Evolutionary conservation across 1,140 invertebrate genomes (phyloP), one percentile per base, ranked within the genome.

Genomic region (Cryptotermes secundus): DNA sequence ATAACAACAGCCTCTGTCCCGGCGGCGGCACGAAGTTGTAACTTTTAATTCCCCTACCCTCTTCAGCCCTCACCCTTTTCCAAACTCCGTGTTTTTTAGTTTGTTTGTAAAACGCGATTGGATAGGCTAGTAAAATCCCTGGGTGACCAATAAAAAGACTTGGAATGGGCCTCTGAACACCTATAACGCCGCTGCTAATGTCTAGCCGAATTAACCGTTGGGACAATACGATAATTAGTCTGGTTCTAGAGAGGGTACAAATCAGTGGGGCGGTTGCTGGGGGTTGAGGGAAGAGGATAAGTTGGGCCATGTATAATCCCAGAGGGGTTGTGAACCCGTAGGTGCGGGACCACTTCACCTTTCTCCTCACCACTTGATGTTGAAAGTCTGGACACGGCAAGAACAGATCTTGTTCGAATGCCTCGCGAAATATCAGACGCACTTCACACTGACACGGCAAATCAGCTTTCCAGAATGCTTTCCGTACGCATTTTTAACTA

Each of bases 221-320:
- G 80, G 80, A 81, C 80, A 45, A 81, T 81, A 81, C 80, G 80
- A 81, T 81, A 81, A 81, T 81, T 81, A 81, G 80, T 81, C 35
- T 81, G 80, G 80, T 36, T 81, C 84, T 49, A 79, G 83, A n/a
- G 82, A 86, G 79, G 79, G 85, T 82, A 85, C 85, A 85, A 86
- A 85, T 86, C 86, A 86, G 83, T 79, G 82, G 84, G 86, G 85
- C 86, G 84, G 84, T n/a, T 31, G 80, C 35, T 31, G 86, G 85
- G 85, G 84, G 82, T n/a, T 26, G 80, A 10, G 34, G 59, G 4
- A 72, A 72, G 59, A 72, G 59, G n/a, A n/a, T 72, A 72, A 72
- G 59, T 72, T 72, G 59, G 59, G 59, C 59, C 59, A 72, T 72
- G 26, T 72, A n/a, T 72, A 19, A 79, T 84, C 81, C 79, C 85